These are phyloP conservation scores for Mythimna ferrago DNA, from an alignment of 2,888 invertebrate species.

Conservation along the genomic window DNA sequence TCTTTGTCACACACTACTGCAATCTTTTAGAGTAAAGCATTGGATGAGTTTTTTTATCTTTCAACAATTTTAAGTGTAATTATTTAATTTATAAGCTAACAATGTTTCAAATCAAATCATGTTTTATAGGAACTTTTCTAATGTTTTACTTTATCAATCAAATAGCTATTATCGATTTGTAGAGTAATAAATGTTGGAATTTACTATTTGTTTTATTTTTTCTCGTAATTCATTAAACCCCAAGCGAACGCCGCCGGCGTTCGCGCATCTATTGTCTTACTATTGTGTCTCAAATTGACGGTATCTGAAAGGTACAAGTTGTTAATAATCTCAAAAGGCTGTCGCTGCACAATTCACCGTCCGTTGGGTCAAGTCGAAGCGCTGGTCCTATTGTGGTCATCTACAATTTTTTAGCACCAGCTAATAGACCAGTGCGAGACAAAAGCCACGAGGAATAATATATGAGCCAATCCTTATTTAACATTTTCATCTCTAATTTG, in stretches of 20 bases:
- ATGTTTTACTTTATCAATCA: conserved; percentile 76
- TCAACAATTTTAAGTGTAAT: conserved; percentile 39
- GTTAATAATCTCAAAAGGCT: too few relatives aligned
- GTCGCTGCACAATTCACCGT: too few relatives aligned
- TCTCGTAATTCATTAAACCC: too few relatives aligned
- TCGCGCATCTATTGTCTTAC: too few relatives aligned
- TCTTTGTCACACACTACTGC: conserved; percentile 50
- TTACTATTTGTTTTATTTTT: conserved; percentile 34
- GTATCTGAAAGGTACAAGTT: too few relatives aligned
- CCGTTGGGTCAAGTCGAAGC: too few relatives aligned
- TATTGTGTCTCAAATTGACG: too few relatives aligned
- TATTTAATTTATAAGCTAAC: conserved; percentile 55
- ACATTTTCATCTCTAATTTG: background rate
- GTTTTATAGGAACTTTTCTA: conserved; percentile 65
- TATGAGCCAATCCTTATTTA: background rate
- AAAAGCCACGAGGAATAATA: background rate
- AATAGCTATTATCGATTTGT: conserved; percentile 74
- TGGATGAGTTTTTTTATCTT: conserved; percentile 61
- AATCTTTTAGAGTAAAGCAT: conserved; percentile 69
- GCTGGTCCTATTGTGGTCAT: too few relatives aligned
- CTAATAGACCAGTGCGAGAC: background rate
- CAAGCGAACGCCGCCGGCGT: too few relatives aligned
- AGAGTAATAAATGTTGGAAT: conserved; percentile 79
- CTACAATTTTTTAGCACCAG: background rate
- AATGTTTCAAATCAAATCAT: conserved; percentile 62